A percentile compares a stretch with the other conserved stretches of the same genome.
phyloP scores from a whole-genome alignment of 2,888 invertebrate genomes.

The Dasypolia templi region DNA sequence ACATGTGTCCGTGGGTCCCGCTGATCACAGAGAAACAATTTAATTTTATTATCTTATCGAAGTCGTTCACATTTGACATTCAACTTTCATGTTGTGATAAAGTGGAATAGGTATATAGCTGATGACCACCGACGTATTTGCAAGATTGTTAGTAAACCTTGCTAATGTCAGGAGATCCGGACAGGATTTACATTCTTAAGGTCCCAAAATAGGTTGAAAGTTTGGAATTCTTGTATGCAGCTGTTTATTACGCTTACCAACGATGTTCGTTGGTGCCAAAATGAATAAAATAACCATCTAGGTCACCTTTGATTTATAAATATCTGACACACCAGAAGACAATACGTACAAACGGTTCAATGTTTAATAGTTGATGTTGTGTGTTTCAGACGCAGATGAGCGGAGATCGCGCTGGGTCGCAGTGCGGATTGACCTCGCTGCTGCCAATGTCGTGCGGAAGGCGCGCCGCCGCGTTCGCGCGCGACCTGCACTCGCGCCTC shows the following conservation, averaged over 20 bases:
- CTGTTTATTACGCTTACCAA: conserved; percentile 53
- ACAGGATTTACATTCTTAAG: not conserved
- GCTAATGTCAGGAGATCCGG: not conserved
- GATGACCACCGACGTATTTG: conserved; percentile 28
- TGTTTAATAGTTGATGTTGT: conserved; percentile 54
- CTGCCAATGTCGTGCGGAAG: conserved; percentile 95
- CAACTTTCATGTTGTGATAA: conserved; percentile 78
- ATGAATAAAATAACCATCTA: conserved; percentile 58
- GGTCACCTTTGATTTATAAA: conserved; percentile 64
- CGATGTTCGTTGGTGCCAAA: conserved; percentile 60
- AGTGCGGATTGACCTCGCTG: conserved; percentile 93
- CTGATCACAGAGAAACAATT: conserved; percentile 75
- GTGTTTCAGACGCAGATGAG: conserved; percentile 89
- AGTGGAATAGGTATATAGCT: conserved; percentile 61
- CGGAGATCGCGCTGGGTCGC: conserved; percentile 89
- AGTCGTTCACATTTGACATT: conserved; percentile 88
- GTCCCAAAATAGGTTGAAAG: conserved; percentile 32
- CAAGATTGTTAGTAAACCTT: conserved; percentile 29
- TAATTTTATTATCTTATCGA: conserved; percentile 83
- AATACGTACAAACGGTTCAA: conserved; percentile 33
- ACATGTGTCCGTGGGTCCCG: conserved; percentile 59
- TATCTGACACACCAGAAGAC: conserved; percentile 35
- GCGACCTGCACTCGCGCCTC: conserved; percentile 93
- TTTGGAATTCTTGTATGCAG: conserved; percentile 41
- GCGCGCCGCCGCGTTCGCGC: conserved; percentile 95